Conservation (phyloP, 2,888 invertebrate genomes). For the Heliconius sara region DNA sequence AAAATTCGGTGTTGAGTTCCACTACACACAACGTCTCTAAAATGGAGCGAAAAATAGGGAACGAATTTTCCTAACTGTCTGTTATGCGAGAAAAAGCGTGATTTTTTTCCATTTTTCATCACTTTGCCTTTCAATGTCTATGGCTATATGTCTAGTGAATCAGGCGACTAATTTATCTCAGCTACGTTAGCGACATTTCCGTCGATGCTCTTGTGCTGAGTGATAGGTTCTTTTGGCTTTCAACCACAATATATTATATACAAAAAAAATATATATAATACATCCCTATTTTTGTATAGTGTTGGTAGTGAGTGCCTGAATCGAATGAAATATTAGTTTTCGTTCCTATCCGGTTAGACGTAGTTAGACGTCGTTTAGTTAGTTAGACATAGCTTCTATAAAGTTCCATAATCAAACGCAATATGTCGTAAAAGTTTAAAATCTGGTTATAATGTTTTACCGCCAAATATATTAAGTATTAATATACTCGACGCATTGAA, state of each 20-base stretch:
- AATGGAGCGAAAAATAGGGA: too few species aligned
- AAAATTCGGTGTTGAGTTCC: too few species aligned
- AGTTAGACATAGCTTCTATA: not conserved
- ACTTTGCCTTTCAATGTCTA: slow-evolving; percentile 10
- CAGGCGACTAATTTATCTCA: slow-evolving; percentile 55
- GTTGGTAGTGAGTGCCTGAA: too few species aligned
- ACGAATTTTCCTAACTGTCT: too few species aligned
- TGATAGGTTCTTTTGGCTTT: slow-evolving; percentile 43
- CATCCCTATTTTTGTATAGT: too few species aligned
- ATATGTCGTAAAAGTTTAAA: too few species aligned
- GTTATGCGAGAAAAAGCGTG: not conserved
- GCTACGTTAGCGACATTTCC: slow-evolving; percentile 57
- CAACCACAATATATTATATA: not conserved
- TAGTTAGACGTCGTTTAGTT: not conserved
- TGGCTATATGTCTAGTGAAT: slow-evolving; percentile 50
- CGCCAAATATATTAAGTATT: too few species aligned
- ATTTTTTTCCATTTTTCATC: not conserved
- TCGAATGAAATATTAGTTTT: not conserved
- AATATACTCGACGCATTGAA: too few species aligned
- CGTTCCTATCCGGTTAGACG: not conserved
- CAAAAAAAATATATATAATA: too few species aligned
- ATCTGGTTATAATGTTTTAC: too few species aligned
- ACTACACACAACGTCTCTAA: too few species aligned
- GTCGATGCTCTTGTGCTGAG: slow-evolving; percentile 44
- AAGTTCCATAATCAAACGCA: not conserved